phyloP scores from a whole-genome alignment of 2,797 vertebrate species.

The Acropternis orthonyx region DNA sequence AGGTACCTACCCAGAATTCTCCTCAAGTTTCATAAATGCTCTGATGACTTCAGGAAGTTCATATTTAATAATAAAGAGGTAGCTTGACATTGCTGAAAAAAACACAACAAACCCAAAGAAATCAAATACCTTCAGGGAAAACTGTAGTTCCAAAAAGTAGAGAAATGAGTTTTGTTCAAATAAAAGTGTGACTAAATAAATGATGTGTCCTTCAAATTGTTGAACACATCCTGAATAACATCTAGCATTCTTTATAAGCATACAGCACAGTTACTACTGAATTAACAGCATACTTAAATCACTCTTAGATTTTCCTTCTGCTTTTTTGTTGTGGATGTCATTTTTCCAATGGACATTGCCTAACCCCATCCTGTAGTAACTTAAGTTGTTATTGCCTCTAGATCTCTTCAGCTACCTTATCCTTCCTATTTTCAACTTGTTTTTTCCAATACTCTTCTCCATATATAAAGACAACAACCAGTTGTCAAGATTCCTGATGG shows the following conservation, averaged over 20 bases:
- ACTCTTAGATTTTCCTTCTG: not conserved
- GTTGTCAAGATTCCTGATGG: not conserved
- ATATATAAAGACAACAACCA: not conserved
- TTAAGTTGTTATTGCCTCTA: not conserved
- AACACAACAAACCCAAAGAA: not conserved
- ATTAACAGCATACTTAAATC: not conserved
- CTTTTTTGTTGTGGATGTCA: not conserved
- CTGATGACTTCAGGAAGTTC: slow-evolving; percentile 97
- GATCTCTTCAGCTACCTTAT: not conserved
- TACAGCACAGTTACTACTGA: not conserved
- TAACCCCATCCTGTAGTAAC: not conserved
- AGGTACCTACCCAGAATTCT: slow-evolving; percentile 85
- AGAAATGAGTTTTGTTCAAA: not conserved
- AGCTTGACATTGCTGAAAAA: slow-evolving; percentile 95
- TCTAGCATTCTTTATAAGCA: not conserved
- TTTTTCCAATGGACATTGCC: not conserved
- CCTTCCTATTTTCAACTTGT: not conserved
- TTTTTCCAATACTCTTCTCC: not conserved
- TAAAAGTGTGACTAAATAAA: not conserved
- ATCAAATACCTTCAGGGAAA: not conserved
- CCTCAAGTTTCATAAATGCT: slow-evolving; percentile 87
- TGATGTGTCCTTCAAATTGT: not conserved
- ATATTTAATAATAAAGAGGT: slow-evolving; percentile 98
- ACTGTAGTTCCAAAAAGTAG: not conserved
- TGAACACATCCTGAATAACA: not conserved